Percentiles rank a stretch among this genome's conserved stretches.
Conservation (phyloP, 2,797 vertebrate species). For the Bucorvus abyssinicus region DNA sequence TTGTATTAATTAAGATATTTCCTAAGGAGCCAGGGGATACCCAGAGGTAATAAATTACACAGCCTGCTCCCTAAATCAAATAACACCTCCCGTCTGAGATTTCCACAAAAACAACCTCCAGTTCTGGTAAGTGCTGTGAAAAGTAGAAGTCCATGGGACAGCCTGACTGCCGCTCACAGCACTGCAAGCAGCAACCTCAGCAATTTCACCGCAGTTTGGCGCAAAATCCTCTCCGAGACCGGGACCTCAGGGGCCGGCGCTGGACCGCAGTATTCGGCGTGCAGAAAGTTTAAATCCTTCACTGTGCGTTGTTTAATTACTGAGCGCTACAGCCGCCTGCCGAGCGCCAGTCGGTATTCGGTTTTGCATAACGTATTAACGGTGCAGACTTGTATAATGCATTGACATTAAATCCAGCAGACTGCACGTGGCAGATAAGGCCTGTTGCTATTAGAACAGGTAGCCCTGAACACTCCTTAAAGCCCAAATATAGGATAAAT, state of each 20-base stretch:
- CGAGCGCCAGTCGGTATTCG: neutral
- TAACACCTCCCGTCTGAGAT: neutral
- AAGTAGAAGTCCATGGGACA: neutral
- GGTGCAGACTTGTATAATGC: neutral
- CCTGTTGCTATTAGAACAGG: neutral
- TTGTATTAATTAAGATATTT: neutral
- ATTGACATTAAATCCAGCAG: neutral
- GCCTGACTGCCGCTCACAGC: neutral
- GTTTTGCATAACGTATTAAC: neutral
- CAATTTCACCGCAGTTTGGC: rapidly evolving
- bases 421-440: neutral
- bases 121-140: neutral
- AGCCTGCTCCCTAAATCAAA: neutral
- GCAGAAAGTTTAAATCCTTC: neutral
- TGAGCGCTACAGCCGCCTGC: neutral
- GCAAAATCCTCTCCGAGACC: neutral
- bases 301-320: neutral
- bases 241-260: neutral
- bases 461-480: rapidly evolving
- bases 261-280: neutral
- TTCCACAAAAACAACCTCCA: neutral
- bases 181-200: neutral
- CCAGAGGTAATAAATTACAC: neutral
- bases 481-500: neutral
- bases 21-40: neutral